phyloP scores from a whole-genome alignment of 2,888 invertebrate species.

The Tenthredo mesomela region DNA sequence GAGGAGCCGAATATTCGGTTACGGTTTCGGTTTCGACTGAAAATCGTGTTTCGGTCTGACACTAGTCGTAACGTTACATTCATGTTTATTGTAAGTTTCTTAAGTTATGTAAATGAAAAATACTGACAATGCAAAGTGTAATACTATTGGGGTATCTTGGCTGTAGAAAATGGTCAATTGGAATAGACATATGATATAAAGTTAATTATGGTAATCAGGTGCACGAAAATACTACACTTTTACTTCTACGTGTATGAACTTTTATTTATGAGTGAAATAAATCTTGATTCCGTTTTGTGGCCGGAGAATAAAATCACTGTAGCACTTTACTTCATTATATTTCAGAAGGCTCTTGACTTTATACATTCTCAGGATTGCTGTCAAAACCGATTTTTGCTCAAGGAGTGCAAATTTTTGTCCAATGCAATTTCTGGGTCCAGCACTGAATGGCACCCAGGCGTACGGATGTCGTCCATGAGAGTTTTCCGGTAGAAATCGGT shows the following conservation, averaged over 20 bases:
- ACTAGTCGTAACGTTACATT: no score
- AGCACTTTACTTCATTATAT: constrained; percentile 60
- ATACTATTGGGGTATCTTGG: background rate
- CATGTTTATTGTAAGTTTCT: no score
- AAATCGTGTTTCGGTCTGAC: no score
- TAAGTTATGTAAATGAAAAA: background rate
- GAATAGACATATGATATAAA: background rate
- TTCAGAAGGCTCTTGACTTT: constrained; percentile 63
- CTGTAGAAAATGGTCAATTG: background rate
- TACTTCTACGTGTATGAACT: background rate
- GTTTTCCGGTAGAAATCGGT: constrained; percentile 77
- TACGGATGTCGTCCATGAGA: constrained; percentile 66
- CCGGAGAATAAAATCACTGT: constrained; percentile 61
- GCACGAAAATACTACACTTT: background rate
- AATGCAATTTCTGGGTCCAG: constrained; percentile 72
- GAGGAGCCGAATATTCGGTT: no score
- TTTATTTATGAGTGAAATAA: background rate
- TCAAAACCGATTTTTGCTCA: constrained; percentile 64
- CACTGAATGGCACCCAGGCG: constrained; percentile 72
- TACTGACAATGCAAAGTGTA: background rate
- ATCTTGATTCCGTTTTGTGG: constrained; percentile 59
- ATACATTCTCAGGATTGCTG: constrained; percentile 66
- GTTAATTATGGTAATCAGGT: background rate
- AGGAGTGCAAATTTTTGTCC: constrained; percentile 68
- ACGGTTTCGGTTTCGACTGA: no score